Evolutionary conservation across 2,113 vertebrate genomes (phyloP).

Genomic region (Pluvialis apricaria): DNA sequence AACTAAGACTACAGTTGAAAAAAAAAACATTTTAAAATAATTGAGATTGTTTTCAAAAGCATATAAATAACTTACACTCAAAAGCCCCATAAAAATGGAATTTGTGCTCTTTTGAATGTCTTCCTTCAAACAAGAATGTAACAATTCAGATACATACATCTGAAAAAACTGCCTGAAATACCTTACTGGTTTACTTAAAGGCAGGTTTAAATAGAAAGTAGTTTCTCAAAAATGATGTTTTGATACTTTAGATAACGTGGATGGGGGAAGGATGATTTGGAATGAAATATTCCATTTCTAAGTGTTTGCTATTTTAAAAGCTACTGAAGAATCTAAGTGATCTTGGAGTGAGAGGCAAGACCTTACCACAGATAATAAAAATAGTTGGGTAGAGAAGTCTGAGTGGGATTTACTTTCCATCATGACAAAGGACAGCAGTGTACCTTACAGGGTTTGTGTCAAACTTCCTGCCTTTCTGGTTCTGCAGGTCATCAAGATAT

Average conservation of each 20-base stretch:
- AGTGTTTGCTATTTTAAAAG: background rate
- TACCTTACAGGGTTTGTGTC: background rate
- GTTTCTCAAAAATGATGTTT: background rate
- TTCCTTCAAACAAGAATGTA: background rate
- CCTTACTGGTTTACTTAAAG: background rate
- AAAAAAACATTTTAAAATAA: background rate
- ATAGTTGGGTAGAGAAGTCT: background rate
- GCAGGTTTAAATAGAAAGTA: background rate
- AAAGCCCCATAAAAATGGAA: background rate
- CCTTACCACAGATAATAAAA: background rate
- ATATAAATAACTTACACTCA: background rate
- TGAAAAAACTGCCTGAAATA: background rate
- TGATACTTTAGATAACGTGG: background rate
- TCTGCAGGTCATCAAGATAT: background rate
- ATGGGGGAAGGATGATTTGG: rapidly evolving
- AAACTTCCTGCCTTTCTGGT: background rate
- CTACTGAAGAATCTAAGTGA: background rate
- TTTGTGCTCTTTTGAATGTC: background rate
- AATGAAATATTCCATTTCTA: background rate
- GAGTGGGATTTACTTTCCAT: background rate
- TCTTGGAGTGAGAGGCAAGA: background rate
- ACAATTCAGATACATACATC: background rate
- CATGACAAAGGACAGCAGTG: background rate
- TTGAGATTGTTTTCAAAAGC: background rate
- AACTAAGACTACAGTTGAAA: background rate